Evolutionary conservation across 2,888 invertebrate species (phyloP).

Genomic region (Mythimna pallens): DNA sequence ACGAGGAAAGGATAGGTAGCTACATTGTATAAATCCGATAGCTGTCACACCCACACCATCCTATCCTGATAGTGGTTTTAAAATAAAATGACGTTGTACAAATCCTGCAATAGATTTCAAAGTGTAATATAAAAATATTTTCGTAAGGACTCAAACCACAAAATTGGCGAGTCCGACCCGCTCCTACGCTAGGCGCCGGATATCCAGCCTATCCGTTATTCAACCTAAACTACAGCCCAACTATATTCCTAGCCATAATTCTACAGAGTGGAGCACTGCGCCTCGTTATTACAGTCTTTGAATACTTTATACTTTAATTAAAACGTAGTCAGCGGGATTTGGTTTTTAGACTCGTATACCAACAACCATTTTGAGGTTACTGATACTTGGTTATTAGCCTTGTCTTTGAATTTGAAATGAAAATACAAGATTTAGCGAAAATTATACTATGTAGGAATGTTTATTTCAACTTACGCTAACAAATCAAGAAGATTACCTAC

Average conservation of each 20-base stretch:
- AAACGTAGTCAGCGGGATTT: slow-evolving; percentile 74
- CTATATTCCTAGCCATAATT: slow-evolving; percentile 70
- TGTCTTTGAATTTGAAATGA: slow-evolving; percentile 1
- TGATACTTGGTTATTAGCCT: slow-evolving; percentile 3
- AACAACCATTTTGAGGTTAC: slow-evolving; percentile 19
- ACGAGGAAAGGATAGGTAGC: no score
- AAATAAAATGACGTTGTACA: not conserved
- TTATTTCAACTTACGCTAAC: not conserved
- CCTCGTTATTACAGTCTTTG: slow-evolving; percentile 80
- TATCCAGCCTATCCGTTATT: slow-evolving; percentile 61
- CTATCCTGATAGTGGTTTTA: not conserved
- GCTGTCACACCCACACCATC: no score
- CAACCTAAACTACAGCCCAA: slow-evolving; percentile 59
- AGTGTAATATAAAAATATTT: slow-evolving; percentile 26
- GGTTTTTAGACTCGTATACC: slow-evolving; percentile 64
- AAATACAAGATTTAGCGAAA: not conserved
- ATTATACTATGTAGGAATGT: not conserved
- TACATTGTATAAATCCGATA: no score
- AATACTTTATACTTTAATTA: slow-evolving; percentile 85
- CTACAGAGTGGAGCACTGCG: slow-evolving; percentile 67
- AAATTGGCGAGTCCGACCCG: slow-evolving; percentile 9
- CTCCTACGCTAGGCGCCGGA: slow-evolving; percentile 12
- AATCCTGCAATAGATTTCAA: not conserved
- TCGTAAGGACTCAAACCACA: slow-evolving; percentile 20
- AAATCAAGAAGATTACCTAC: no score